Percentiles rank a stretch among this genome's conserved stretches.
Conservation (phyloP, 2,797 vertebrate genomes). For the Petrocephalus sullivani region DNA sequence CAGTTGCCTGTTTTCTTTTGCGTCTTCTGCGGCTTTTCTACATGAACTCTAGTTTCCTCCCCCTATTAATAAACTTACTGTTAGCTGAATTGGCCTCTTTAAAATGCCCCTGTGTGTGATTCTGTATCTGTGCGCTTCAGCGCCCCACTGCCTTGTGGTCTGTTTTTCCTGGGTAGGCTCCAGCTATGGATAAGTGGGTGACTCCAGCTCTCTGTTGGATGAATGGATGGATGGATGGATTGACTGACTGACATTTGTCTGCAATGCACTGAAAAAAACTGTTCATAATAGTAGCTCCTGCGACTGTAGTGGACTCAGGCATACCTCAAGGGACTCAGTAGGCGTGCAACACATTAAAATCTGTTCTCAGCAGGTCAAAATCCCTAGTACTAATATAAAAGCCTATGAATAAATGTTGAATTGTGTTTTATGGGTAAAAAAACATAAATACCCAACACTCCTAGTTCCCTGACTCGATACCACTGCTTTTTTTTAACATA, state of each 20-base stretch:
- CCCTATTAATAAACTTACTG: background rate
- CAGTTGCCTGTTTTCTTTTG: background rate
- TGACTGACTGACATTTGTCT: background rate
- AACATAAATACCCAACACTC: background rate
- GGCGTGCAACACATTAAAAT: background rate
- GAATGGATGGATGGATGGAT: background rate
- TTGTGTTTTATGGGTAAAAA: constrained; percentile 7
- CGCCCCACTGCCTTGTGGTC: background rate
- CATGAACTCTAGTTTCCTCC: background rate
- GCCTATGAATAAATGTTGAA: constrained; percentile 4
- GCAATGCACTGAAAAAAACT: background rate
- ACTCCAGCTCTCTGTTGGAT: background rate
- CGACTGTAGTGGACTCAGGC: background rate
- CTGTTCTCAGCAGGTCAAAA: constrained; percentile 2
- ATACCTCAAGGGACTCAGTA: background rate
- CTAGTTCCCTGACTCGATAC: background rate
- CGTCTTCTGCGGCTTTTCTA: background rate
- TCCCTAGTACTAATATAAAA: background rate
- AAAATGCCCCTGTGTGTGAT: background rate
- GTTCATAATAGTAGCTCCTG: background rate
- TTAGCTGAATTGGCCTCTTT: background rate
- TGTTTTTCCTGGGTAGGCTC: background rate
- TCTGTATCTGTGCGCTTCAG: background rate
- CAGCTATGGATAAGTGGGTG: background rate
- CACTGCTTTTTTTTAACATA: background rate